These are phyloP conservation scores for Phorcus lineatus DNA, from an alignment of 2,888 invertebrate species.

Conservation along the genomic window DNA sequence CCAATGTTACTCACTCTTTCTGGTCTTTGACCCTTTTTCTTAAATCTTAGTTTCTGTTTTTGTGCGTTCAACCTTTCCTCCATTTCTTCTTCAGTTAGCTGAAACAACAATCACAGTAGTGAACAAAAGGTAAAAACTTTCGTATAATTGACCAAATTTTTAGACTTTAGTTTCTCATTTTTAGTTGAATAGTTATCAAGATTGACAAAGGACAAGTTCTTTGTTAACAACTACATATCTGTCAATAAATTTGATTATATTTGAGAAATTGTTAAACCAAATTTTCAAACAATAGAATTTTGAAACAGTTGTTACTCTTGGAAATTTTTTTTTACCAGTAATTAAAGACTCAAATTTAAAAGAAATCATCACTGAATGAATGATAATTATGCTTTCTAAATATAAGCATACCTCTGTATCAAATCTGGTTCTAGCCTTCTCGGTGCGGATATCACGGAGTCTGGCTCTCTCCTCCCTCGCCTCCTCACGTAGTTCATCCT, in stretches of 20 bases:
- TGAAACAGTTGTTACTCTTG: too few species aligned
- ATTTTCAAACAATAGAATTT: too few species aligned
- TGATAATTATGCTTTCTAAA: neutral
- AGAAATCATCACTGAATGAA: neutral
- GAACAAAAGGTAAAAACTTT: neutral
- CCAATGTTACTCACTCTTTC: neutral
- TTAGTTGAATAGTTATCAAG: too few species aligned
- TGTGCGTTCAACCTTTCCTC: neutral
- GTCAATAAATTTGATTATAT: too few species aligned
- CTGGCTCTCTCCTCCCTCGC: conserved; percentile 55
- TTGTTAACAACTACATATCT: too few species aligned
- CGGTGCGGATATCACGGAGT: conserved; percentile 49
- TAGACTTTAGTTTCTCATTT: too few species aligned
- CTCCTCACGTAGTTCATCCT: conserved; percentile 57
- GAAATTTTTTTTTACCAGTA: too few species aligned
- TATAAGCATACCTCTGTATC: conserved; percentile 53
- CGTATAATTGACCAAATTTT: neutral
- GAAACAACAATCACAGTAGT: neutral
- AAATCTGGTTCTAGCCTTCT: conserved; percentile 56
- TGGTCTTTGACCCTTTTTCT: neutral
- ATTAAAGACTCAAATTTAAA: neutral
- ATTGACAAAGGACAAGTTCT: too few species aligned
- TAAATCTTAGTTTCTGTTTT: neutral
- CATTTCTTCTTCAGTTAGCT: conserved; percentile 18
- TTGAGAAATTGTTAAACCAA: too few species aligned